Evolutionary conservation across 1,140 invertebrate genomes (phyloP), one percentile per base, ranked within the genome.

Genomic region (Anoplolepis gracilipes): DNA sequence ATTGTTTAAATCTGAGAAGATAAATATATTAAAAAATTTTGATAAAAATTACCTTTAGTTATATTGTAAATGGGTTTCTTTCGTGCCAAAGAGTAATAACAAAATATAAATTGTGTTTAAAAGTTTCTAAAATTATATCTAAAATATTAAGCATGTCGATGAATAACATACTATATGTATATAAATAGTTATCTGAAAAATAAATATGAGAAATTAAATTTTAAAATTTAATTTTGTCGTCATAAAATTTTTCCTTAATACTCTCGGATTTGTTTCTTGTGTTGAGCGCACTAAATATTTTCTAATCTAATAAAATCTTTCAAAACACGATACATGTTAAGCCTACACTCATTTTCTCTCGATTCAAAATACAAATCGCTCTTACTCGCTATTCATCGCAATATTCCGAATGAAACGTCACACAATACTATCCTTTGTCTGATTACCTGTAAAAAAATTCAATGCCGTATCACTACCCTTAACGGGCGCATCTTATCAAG

Each of bases 391-490:
- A 42, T 30, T 72, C 53, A 69, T 82, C 78, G 25, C 78, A 72
- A 55, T 22, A 39, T 70, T 67, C 46, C 59, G 25, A 42, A 30
- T 64, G 19, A 13, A 64, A 64, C 6, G 25, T 64, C 25, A 77
- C 62, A 55, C 46, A 69, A 36, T 33, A 28, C 53, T 59, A 39
- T 19, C 19, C 36, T 8, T 39, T 22, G 62, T 42, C 49, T 11
- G 67, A 59, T 33, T 72, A 82, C 16, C 55, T 59, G 67, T 82
- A 82, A 72, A 82, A 81, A 82, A 73, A 70, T 8, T 30, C 65
- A 57, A 36, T 72, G 33, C 49, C 49, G 7, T 30, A 33, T 39
- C 53, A n/a, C 11, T 25, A 46, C 22, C 28, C 30, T 46, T 55
- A n/a, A 69, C 30, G 61, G 62, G 36, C 62, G n/a, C 36, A 59